Base-by-base conservation (phyloP, 2,113 vertebrate species). In the Istiophorus platypterus region DNA sequence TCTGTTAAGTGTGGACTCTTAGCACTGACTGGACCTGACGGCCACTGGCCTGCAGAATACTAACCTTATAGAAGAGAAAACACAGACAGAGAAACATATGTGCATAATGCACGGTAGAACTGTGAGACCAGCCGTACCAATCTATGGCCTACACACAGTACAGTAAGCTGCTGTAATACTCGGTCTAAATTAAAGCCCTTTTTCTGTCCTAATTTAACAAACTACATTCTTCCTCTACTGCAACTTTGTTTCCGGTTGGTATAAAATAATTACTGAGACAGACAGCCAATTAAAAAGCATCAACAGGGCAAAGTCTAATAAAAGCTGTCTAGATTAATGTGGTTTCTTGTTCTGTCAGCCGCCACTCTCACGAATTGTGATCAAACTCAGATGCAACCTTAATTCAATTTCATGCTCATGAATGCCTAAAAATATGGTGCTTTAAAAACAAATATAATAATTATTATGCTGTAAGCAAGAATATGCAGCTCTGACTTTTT, bases 321-420 rank as follows among this genome's bases (percentile, higher is more conserved):
- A 72, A 68, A 78, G 72, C 77, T 27, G 29, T 66, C 29, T 37
- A 37, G 20, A 49, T 76, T 79, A 78, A 81, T 61, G 41, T 54
- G 69, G 17, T 18, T 27, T 80, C 61, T 34, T 69, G 56, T 76
- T 83, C 57, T 58, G 47, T 80, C 64, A 73, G 78, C 71, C 6
- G 56, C 47, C 56, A 51, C 78, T 75, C 51, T 81, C 78, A 87
- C 76, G 82, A 78, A 27, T 45, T 73, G 69, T 64, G 81, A 80
- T 45, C 37, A 18, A 76, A 66, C 3, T 68, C 27, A 45, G 62
- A 80, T 71, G 47, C 26, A 63, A 82, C 29, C 68, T 74, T 70
- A 83, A 90, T 81, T 82, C 3, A 76, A 80, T 88, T 83, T 76
- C 70, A 81, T 64, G 78, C 73, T 78, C 9, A 57, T 64, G 34